Conservation (phyloP, 2,888 invertebrate species). For the Orthosia gothica region DNA sequence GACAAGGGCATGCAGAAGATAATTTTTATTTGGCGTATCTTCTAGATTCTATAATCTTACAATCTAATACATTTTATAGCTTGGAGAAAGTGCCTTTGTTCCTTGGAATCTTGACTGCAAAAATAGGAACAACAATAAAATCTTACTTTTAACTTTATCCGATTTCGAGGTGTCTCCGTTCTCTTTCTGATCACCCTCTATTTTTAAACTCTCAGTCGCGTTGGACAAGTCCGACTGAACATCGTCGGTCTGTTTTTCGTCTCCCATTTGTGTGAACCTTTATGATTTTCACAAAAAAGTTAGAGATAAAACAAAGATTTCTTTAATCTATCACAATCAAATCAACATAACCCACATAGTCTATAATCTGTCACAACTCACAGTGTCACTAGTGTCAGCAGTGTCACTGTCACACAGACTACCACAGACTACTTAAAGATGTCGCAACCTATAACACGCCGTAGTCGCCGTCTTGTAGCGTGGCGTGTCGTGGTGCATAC, state of each 20-base stretch:
- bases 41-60: not conserved
- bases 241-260: constrained; percentile 80
- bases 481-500: no score
- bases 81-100: not conserved
- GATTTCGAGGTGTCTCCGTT: constrained; percentile 80
- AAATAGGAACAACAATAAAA: constrained; percentile 1
- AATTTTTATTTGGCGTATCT: not conserved
- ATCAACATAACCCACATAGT: no score
- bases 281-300: not conserved
- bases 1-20: no score
- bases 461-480: no score
- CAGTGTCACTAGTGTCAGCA: no score
- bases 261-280: constrained; percentile 76
- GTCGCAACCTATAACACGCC: no score
- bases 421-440: no score
- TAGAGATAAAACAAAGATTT: constrained; percentile 31
- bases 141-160: constrained; percentile 87
- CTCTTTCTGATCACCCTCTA: constrained; percentile 82
- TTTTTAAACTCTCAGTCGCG: constrained; percentile 78
- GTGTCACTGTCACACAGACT: no score
- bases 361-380: no score
- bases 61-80: not conserved
- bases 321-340: not conserved
- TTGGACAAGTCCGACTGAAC: constrained; percentile 73
- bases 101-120: not conserved